Conservation (phyloP, 2,888 invertebrate genomes). For the Allolobophora icterica region DNA sequence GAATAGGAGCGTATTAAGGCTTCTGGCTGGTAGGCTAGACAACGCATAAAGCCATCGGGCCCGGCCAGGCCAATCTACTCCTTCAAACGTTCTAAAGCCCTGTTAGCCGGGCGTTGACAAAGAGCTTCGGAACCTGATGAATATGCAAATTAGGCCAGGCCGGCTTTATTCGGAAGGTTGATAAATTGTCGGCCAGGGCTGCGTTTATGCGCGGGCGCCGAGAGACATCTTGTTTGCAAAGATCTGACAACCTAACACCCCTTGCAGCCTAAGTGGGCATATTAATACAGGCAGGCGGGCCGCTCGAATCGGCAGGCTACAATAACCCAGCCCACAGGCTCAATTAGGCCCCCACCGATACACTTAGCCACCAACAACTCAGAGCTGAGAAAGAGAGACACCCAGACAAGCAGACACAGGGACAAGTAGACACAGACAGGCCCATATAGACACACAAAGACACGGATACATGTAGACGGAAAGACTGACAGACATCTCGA, state of each 20-base stretch:
- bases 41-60: not conserved
- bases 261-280: conserved; percentile 17
- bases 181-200: not conserved
- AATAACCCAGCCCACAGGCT: not conserved
- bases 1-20: conserved; percentile 17
- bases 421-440: not conserved
- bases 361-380: conserved; percentile 6
- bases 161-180: conserved; percentile 5
- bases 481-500: no score
- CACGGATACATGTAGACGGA: no score
- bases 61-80: not conserved
- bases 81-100: conserved; percentile 11
- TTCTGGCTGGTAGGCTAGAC: conserved; percentile 1
- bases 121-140: conserved; percentile 12
- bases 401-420: not conserved
- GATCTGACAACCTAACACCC: conserved; percentile 17
- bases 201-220: not conserved
- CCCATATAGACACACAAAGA: not conserved
- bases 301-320: conserved; percentile 13
- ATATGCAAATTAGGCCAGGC: conserved; percentile 6
- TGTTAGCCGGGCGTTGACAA: conserved; percentile 11
- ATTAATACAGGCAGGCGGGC: conserved; percentile 14
- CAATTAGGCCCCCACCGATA: conserved; percentile 10
- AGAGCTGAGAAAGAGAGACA: not conserved
- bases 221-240: conserved; percentile 11